phyloP scores from a whole-genome alignment of 2,888 invertebrate genomes.

The Drosophila putrida region DNA sequence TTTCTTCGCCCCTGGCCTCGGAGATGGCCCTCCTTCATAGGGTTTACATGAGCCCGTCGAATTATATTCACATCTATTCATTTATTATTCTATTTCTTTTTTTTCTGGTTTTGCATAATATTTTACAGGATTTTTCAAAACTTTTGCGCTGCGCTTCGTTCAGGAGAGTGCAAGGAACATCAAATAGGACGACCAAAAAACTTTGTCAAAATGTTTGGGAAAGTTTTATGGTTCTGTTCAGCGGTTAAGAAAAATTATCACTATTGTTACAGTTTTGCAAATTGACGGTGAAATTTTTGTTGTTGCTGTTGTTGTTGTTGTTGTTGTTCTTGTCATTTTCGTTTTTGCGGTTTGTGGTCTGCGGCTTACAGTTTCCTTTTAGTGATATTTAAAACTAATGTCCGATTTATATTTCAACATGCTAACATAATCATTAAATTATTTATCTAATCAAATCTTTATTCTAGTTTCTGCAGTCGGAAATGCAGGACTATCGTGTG shows the following conservation, averaged over 20 bases:
- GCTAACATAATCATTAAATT: not conserved
- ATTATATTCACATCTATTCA: conserved; percentile 53
- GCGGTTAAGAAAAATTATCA: conserved; percentile 71
- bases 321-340: conserved; percentile 8
- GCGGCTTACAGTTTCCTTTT: conserved; percentile 1
- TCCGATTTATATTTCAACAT: not conserved
- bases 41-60: conserved; percentile 40
- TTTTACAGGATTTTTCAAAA: conserved; percentile 68
- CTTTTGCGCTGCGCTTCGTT: conserved; percentile 40
- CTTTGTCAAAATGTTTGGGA: conserved; percentile 70
- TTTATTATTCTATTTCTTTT: conserved; percentile 21
- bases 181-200: conserved; percentile 58
- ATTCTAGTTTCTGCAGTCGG: not conserved
- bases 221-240: conserved; percentile 43
- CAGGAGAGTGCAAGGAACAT: conserved; percentile 35
- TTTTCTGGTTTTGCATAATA: conserved; percentile 44
- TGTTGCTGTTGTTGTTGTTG: conserved; percentile 9
- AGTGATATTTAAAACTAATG: conserved; percentile 6
- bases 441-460: not conserved
- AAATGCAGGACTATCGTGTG: not conserved
- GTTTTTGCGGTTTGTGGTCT: conserved; percentile 1
- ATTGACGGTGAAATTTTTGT: conserved; percentile 56
- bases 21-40: not conserved
- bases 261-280: conserved; percentile 71
- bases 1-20: not conserved